Evolutionary conservation across 2,888 invertebrate species (phyloP).

Genomic region (Steinernema carpocapsae): DNA sequence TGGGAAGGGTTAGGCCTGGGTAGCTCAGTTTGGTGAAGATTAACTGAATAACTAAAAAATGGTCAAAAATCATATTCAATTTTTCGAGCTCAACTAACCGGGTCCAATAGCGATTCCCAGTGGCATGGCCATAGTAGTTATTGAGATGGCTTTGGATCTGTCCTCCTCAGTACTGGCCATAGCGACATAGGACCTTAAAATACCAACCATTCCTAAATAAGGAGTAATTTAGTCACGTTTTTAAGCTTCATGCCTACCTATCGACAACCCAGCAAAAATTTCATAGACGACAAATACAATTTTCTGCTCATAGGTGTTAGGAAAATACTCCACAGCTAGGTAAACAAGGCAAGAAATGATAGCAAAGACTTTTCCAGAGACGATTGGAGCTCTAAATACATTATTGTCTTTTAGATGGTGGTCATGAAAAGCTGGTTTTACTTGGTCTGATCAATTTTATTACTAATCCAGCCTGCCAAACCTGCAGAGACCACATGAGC

Average conservation of each 20-base stretch:
- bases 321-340: neutral
- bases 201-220: conserved; percentile 32
- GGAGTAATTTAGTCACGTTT: neutral
- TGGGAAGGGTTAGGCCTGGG: conserved; percentile 40
- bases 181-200: conserved; percentile 41
- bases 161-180: conserved; percentile 43
- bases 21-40: conserved; percentile 39
- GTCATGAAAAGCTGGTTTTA: neutral
- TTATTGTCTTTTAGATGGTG: neutral
- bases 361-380: neutral
- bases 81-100: too few species aligned
- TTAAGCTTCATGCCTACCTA: too few species aligned
- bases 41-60: conserved; percentile 36
- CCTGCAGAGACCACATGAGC: conserved; percentile 44
- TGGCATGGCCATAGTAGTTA: conserved; percentile 38
- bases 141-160: conserved; percentile 40
- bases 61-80: too few species aligned
- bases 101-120: conserved; percentile 40
- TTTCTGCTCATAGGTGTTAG: neutral
- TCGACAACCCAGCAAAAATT: conserved; percentile 6
- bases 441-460: conserved; percentile 1
- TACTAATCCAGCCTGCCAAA: conserved; percentile 36
- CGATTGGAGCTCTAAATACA: neutral
- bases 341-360: neutral
- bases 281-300: neutral